These are phyloP conservation scores for Cercopithecus petaurista DNA, from an alignment of 2,797 vertebrate species.

Conservation along the genomic window DNA sequence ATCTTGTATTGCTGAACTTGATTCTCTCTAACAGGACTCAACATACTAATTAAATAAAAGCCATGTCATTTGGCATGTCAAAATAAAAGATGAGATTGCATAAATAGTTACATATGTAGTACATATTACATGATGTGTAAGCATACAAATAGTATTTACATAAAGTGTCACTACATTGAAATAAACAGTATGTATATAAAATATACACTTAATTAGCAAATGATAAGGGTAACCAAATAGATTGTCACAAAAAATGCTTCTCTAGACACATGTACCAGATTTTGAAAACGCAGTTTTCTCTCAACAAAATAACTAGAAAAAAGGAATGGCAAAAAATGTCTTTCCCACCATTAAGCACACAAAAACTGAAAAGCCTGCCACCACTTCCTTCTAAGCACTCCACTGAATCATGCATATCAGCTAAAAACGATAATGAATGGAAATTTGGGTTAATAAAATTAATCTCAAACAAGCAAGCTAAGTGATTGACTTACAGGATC, in stretches of 20 bases:
- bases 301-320: slow-evolving; percentile 70
- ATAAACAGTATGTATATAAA: slow-evolving; percentile 56
- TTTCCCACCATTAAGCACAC: slow-evolving; percentile 71
- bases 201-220: slow-evolving; percentile 68
- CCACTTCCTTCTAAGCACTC: slow-evolving; percentile 82
- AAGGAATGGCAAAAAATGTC: slow-evolving; percentile 54
- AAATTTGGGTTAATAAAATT: slow-evolving; percentile 96
- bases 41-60: slow-evolving; percentile 56
- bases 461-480: slow-evolving; percentile 98
- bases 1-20: slow-evolving; percentile 20
- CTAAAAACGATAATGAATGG: slow-evolving; percentile 85
- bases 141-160: slow-evolving; percentile 62
- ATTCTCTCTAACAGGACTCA: slow-evolving; percentile 56
- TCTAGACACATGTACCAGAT: slow-evolving; percentile 62
- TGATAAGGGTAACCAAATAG: slow-evolving; percentile 60
- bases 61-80: slow-evolving; percentile 26
- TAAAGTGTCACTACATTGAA: slow-evolving; percentile 27
- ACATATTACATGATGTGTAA: slow-evolving; percentile 64
- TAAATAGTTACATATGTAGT: slow-evolving; percentile 68
- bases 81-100: slow-evolving; percentile 58
- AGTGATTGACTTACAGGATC: slow-evolving; percentile 99
- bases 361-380: slow-evolving; percentile 77
- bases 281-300: slow-evolving; percentile 61
- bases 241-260: slow-evolving; percentile 46
- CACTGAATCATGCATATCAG: slow-evolving; percentile 85